Evolutionary conservation across 2,888 invertebrate species (phyloP).

Genomic region (Drosophila nigritarsus): DNA sequence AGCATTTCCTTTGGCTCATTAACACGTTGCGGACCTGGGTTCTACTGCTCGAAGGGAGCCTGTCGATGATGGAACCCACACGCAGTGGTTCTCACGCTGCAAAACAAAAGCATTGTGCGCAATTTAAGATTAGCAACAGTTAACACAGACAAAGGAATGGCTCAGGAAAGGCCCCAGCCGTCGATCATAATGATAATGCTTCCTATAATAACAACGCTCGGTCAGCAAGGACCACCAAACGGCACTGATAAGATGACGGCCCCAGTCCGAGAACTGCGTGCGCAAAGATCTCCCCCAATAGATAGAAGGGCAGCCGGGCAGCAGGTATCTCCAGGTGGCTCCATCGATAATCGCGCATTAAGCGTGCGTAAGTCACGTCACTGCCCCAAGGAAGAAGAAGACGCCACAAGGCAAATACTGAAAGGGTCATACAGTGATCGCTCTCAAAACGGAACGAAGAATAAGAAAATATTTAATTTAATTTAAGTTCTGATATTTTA

Average conservation of each 20-base stretch:
- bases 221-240: conserved; percentile 74
- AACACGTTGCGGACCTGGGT: conserved; percentile 62
- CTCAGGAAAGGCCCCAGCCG: conserved; percentile 23
- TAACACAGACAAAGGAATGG: conserved; percentile 65
- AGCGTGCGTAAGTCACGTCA: conserved; percentile 80
- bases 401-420: conserved; percentile 12
- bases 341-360: conserved; percentile 77
- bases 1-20: conserved; percentile 81
- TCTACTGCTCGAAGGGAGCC: not conserved
- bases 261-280: conserved; percentile 56
- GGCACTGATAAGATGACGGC: conserved; percentile 66
- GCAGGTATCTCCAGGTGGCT: conserved; percentile 32
- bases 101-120: conserved; percentile 50
- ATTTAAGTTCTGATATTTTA: not conserved
- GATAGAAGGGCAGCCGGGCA: conserved; percentile 31
- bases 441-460: not conserved
- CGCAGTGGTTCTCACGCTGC: conserved; percentile 83
- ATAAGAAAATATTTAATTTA: not conserved
- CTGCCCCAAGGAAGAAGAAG: conserved; percentile 24
- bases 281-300: conserved; percentile 59
- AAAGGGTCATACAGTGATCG: not conserved
- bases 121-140: conserved; percentile 81
- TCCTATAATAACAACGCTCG: conserved; percentile 68
- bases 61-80: conserved; percentile 73
- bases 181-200: conserved; percentile 75